Percentiles rank a stretch among this genome's conserved stretches.
Conservation (phyloP, 2,888 invertebrate species). For the Chironomus tentans region DNA sequence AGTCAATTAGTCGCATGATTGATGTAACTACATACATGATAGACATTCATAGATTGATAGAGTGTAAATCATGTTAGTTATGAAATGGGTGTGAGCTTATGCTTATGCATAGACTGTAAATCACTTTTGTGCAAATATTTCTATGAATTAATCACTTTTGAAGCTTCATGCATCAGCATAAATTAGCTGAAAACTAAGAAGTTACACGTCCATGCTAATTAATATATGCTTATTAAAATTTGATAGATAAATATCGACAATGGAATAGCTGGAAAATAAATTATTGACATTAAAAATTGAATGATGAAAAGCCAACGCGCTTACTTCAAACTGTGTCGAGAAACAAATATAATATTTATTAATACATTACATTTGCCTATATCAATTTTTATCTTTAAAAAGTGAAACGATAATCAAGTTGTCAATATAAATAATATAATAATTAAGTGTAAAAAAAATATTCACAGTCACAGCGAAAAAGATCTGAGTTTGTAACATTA, state of each 20-base stretch:
- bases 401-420: background rate
- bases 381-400: no score
- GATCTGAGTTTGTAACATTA: background rate
- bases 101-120: background rate
- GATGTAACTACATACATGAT: background rate
- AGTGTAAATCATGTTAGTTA: background rate
- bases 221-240: background rate
- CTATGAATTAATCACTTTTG: background rate
- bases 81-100: background rate
- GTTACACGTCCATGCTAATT: background rate
- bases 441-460: no score
- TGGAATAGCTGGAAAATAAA: no score
- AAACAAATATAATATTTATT: background rate
- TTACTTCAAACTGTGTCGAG: background rate
- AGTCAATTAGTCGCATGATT: background rate
- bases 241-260: no score
- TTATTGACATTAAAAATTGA: no score
- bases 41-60: background rate
- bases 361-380: no score
- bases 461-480: no score
- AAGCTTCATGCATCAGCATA: background rate
- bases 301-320: background rate
- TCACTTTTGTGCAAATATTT: background rate
- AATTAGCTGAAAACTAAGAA: background rate
- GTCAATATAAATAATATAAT: background rate